Evolutionary conservation across 2,113 vertebrate genomes (phyloP), one percentile per base, ranked within the genome.

Genomic region (Sceloporus undulatus): DNA sequence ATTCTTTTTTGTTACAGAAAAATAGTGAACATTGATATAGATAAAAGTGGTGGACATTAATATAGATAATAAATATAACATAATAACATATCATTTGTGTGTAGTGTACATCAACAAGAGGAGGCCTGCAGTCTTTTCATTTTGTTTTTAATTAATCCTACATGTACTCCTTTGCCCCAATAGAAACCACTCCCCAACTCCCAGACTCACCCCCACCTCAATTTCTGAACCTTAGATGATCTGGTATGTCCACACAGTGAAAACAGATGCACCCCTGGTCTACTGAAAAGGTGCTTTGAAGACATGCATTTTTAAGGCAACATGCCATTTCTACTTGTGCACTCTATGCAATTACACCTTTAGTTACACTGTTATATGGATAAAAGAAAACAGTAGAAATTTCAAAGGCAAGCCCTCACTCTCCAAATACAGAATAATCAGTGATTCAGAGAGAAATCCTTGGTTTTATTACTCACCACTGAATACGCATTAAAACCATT

Each of bases 391-490:
- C 38, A 68, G n/a, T 38, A 79, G 29, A 62, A 40, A 86, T 65
- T 42, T 48, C 71, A 59, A 40, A 70, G 9, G n/a, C 25, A 10
- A 70, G n/a, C 16, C 29, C 52, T 90, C 65, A 59, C 40, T 38
- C 1, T 0, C 65, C 14, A 4, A 0, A 0, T 16, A 10, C 9
- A 9, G 0, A 0, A 0, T 14, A 7, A 0, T 0, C 25, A 79
- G 74, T 59, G n/a, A 25, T 62, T 87, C 66, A 1, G 9, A 68
- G 70, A 83, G 75, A 76, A 79, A 56, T 76, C 56, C 52, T 29
- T 34, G 3, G 89, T 89, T 93, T 79, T 68, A 56, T 92, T 29
- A 16, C 82, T 92, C 85, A n/a, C 82, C 77, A 78, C 65, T 54
- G 65, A 89, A 77, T 76, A 48, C 27, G 0, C 29, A 78, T 68